Conservation (phyloP, 2,888 invertebrate species). For the Zeuzera pyrina region DNA sequence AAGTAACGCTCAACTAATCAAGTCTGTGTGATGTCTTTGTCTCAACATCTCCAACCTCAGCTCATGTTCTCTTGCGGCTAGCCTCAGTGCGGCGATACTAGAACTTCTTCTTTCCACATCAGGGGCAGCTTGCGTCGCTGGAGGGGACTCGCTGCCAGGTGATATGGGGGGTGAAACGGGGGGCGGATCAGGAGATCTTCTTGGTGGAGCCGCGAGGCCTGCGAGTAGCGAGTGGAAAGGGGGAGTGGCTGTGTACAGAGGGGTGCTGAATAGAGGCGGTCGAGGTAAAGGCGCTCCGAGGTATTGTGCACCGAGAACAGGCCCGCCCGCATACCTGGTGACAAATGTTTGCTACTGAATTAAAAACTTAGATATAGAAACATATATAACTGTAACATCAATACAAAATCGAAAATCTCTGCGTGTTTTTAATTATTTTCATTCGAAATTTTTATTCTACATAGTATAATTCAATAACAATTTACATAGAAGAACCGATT, state of each 20-base stretch:
- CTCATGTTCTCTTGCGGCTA: conserved; percentile 93
- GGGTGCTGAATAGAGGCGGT: conserved; percentile 74
- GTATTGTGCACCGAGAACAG: conserved; percentile 62
- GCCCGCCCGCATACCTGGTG: conserved; percentile 51
- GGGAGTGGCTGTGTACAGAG: conserved; percentile 76
- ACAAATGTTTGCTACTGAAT: neutral
- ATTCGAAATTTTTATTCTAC: too few species aligned
- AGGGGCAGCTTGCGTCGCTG: conserved; percentile 65
- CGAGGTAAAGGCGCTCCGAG: conserved; percentile 61
- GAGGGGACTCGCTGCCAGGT: conserved; percentile 68
- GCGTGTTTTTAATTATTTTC: neutral
- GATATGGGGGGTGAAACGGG: conserved; percentile 71
- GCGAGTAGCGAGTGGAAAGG: conserved; percentile 60
- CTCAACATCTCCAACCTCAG: conserved; percentile 86
- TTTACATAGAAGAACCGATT: too few species aligned
- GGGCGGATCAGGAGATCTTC: conserved; percentile 56
- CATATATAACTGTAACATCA: neutral
- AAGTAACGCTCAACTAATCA: conserved; percentile 81
- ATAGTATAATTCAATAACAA: too few species aligned
- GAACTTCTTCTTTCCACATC: conserved; percentile 88
- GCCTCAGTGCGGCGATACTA: conserved; percentile 88
- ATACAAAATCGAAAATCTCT: neutral
- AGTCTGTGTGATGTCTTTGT: conserved; percentile 81
- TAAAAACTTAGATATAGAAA: neutral
- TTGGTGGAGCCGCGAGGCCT: conserved; percentile 59